A percentile compares a stretch with the other conserved stretches of the same genome.
phyloP scores from a whole-genome alignment of 1,140 invertebrate species.

The Apis florea region DNA sequence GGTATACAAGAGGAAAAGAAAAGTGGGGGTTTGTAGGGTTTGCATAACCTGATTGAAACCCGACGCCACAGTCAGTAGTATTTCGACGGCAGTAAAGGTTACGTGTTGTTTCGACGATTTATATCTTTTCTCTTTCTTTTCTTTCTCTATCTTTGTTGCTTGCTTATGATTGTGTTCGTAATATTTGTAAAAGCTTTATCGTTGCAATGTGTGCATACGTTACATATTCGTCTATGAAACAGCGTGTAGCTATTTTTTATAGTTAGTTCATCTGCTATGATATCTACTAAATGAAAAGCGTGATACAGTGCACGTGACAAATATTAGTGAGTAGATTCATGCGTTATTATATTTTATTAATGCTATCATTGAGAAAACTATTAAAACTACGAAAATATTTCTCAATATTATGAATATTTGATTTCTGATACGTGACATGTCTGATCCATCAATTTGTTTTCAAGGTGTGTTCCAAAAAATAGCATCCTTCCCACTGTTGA shows the following conservation, averaged over 20 bases:
- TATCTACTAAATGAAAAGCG: constrained; percentile 27
- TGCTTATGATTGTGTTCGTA: not conserved
- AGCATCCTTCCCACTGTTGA: not conserved
- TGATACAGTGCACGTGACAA: constrained; percentile 19
- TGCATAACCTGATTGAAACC: constrained; percentile 42
- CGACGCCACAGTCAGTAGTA: constrained; percentile 47
- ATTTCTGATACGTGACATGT: not conserved
- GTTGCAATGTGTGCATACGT: constrained; percentile 19
- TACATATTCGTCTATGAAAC: constrained; percentile 6
- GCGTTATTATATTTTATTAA: not conserved
- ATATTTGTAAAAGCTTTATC: not conserved
- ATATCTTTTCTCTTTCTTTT: not conserved
- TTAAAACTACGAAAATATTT: not conserved
- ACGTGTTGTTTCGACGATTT: not conserved
- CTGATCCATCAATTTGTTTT: constrained; percentile 4
- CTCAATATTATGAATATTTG: not conserved
- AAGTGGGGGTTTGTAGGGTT: constrained; percentile 22
- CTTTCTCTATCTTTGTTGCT: not conserved
- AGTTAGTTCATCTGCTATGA: constrained; percentile 31
- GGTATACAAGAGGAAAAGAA: constrained; percentile 17
- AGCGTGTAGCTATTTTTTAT: not conserved
- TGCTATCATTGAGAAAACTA: not conserved
- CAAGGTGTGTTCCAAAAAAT: constrained; percentile 24
- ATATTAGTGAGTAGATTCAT: constrained; percentile 14
- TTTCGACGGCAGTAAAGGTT: not conserved